Base-by-base conservation (phyloP, 2,888 invertebrate genomes). In the Nowickia ferox region DNA sequence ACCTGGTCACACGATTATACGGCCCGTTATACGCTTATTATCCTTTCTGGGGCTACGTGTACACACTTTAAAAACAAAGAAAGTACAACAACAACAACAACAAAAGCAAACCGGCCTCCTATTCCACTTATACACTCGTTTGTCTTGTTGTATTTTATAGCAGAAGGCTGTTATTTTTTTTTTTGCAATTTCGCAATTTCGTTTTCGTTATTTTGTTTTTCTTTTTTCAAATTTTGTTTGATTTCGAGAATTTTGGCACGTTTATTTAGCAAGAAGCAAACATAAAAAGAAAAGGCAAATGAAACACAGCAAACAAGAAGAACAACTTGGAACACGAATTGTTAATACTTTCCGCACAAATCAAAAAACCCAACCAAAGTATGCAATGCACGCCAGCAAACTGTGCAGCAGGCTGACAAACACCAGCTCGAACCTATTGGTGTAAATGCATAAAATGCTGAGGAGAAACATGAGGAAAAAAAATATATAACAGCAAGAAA, bases 301-400 rank as follows among this genome's bases (percentile, higher is more conserved):
- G n/a, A 72, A 77, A 40, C 66, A 78, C 71, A 78, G 72, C 77
- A 84, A 66, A 77, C 72, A 78, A 75, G 76, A 82, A 85, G 19
- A 69, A 78, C 66, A 84, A 84, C 79, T 86, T 84, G 77, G 57
- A 84, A 84, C 83, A 84, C 83, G 83, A 84, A 74, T 84, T 74
- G 83, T 77, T 84, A 78, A 78, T 84, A 75, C 78, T 84, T 83
- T 84, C 84, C 87, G 84, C 80, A 87, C 84, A 86, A 81, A 79
- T 69, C 86, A 88, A 89, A 87, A 90, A 90, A 91, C 88, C 91
- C 91, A 91, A 91, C 91, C 91, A 92, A 91, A 89, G 90, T 91
- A 91, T 91, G 90, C 90, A 89, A 91, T 90, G 91, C 90, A 91
- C 91, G 91, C 90, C 91, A 91, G 89, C 91, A 90, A 91, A 91